Evolutionary conservation across 2,797 vertebrate genomes (phyloP).

Genomic region (Nothura maculosa): DNA sequence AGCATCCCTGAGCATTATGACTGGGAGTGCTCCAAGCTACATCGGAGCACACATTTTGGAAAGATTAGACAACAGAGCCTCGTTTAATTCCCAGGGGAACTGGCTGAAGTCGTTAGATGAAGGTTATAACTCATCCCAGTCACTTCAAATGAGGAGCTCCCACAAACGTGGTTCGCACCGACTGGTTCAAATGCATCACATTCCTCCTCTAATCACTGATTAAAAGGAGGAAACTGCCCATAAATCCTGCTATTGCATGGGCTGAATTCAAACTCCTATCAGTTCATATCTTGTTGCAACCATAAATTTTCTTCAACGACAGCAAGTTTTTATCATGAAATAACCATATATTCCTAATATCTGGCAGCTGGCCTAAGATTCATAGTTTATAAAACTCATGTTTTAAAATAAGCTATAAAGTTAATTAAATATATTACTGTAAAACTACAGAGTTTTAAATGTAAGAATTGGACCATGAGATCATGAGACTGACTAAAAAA

Average conservation of each 20-base stretch:
- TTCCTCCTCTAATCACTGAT: slow-evolving; percentile 31
- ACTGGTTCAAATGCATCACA: slow-evolving; percentile 21
- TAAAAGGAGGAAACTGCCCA: slow-evolving; percentile 24
- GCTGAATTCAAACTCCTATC: slow-evolving; percentile 20
- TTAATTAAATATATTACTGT: not conserved
- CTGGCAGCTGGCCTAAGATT: slow-evolving; percentile 21
- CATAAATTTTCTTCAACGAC: slow-evolving; percentile 13
- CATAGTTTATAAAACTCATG: slow-evolving; percentile 16
- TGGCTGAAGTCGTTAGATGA: not conserved
- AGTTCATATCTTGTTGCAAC: slow-evolving; percentile 11
- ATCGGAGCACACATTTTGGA: not conserved
- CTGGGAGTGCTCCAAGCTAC: not conserved
- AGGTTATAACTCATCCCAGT: not conserved
- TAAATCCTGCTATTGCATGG: slow-evolving; percentile 22
- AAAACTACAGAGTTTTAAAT: slow-evolving; percentile 8
- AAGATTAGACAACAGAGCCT: not conserved
- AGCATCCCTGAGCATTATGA: not conserved
- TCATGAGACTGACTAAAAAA: not conserved
- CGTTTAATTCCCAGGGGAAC: not conserved
- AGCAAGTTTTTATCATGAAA: slow-evolving; percentile 34
- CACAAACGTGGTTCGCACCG: slow-evolving; percentile 38
- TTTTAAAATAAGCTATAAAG: slow-evolving; percentile 33
- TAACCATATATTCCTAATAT: slow-evolving; percentile 36
- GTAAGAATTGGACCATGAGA: not conserved
- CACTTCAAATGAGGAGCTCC: slow-evolving; percentile 17